Evolutionary conservation across 1,140 invertebrate species (phyloP).

Genomic region (Probaryconus sp.): DNA sequence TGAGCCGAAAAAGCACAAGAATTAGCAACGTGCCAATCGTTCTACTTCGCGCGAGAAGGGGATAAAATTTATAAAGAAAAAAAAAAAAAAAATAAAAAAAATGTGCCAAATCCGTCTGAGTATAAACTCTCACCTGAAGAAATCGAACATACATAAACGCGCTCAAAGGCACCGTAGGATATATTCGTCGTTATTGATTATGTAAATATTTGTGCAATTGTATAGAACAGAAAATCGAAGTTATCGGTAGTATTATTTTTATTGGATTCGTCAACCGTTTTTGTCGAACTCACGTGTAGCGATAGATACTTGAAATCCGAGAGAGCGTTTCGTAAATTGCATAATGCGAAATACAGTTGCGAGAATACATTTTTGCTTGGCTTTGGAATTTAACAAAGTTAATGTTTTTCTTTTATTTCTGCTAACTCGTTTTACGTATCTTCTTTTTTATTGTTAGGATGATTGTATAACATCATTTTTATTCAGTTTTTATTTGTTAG

Average conservation of each 20-base stretch:
- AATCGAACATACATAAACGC: constrained; percentile 68
- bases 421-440: too few relatives aligned
- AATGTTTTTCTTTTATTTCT: too few relatives aligned
- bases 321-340: neutral
- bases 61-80: constrained; percentile 42
- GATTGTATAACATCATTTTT: too few relatives aligned
- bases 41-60: constrained; percentile 47
- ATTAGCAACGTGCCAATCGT: constrained; percentile 62
- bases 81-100: constrained; percentile 9
- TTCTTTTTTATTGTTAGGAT: too few relatives aligned
- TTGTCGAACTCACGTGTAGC: constrained; percentile 20
- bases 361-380: too few relatives aligned
- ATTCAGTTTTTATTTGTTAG: too few relatives aligned
- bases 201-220: constrained; percentile 79
- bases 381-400: too few relatives aligned
- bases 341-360: constrained; percentile 30
- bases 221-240: constrained; percentile 71
- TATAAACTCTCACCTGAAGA: constrained; percentile 50
- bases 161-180: constrained; percentile 72
- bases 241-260: constrained; percentile 66
- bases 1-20: constrained; percentile 52
- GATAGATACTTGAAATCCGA: constrained; percentile 8
- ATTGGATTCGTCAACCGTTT: constrained; percentile 31
- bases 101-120: constrained; percentile 69
- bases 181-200: constrained; percentile 72